Evolutionary conservation across 1,140 invertebrate species (phyloP).

Genomic region (Gryon sp.): DNA sequence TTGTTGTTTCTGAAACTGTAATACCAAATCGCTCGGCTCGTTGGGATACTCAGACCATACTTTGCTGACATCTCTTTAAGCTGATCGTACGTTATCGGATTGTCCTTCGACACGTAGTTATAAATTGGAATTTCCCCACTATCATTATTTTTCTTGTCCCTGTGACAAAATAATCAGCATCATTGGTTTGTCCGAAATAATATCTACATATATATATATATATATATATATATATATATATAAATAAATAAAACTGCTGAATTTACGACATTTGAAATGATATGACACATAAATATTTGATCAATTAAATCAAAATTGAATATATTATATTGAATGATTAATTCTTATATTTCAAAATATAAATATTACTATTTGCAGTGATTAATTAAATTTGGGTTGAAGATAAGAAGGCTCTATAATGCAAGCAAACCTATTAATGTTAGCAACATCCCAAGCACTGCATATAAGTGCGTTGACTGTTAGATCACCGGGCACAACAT

Average conservation of each 20-base stretch:
- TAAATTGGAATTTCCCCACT: conserved; percentile 75
- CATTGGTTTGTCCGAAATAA: no score
- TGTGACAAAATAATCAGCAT: conserved; percentile 21
- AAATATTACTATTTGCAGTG: no score
- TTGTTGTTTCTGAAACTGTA: conserved; percentile 80
- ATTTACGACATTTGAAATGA: no score
- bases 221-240: no score
- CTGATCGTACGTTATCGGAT: conserved; percentile 76
- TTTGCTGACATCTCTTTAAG: conserved; percentile 73
- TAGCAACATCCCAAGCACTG: conserved; percentile 85
- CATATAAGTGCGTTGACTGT: conserved; percentile 89
- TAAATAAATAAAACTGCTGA: no score
- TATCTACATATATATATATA: no score
- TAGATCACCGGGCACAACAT: conserved; percentile 92
- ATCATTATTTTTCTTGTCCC: conserved; percentile 58
- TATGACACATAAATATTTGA: no score
- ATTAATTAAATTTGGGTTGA: no score
- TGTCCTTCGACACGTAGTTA: conserved; percentile 77
- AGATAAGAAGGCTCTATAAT: no score
- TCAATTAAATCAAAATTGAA: no score
- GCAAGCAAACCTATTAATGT: conserved; percentile 68
- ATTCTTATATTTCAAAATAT: no score
- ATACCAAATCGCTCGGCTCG: conserved; percentile 80
- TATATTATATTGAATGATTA: no score
- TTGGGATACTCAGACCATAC: conserved; percentile 74